These are phyloP conservation scores for Acipenser transmontanus DNA, from an alignment of 2,797 vertebrate species.

Conservation along the genomic window DNA sequence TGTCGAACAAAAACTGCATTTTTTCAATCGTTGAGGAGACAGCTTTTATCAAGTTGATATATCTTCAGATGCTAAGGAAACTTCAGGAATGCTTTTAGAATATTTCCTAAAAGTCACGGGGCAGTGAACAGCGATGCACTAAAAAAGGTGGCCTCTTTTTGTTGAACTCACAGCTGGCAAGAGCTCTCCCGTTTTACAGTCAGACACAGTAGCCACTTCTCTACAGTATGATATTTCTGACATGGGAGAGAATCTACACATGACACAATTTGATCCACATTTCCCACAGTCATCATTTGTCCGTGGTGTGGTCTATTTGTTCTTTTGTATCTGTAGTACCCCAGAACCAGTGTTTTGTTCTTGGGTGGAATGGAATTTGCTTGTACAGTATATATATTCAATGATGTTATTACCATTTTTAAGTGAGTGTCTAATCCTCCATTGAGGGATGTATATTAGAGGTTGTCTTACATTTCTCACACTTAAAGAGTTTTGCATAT, in stretches of 20 bases:
- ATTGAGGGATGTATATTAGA: too few species aligned
- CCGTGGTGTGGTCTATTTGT: conserved; percentile 40
- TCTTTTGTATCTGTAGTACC: conserved; percentile 23
- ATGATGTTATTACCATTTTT: too few species aligned
- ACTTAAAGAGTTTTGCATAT: too few species aligned
- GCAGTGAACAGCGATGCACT: background rate
- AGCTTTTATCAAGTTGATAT: background rate
- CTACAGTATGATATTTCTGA: background rate
- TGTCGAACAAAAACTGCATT: background rate
- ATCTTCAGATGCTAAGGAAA: background rate
- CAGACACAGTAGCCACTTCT: background rate
- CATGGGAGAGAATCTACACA: background rate
- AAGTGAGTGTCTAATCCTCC: too few species aligned
- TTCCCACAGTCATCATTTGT: conserved; percentile 41
- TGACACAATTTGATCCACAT: conserved; percentile 17
- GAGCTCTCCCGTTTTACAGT: background rate
- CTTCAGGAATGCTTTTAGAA: background rate
- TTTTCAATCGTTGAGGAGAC: background rate
- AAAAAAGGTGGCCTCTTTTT: background rate
- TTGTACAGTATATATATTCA: too few species aligned
- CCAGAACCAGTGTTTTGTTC: too few species aligned
- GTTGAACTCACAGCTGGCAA: background rate
- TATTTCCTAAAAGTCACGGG: background rate
- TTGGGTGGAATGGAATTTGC: too few species aligned
- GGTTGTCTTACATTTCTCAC: too few species aligned